A percentile compares a stretch with the other conserved stretches of the same genome.
Evolutionary conservation across 2,113 vertebrate genomes (phyloP).

Genomic region (Xiphophorus couchianus): DNA sequence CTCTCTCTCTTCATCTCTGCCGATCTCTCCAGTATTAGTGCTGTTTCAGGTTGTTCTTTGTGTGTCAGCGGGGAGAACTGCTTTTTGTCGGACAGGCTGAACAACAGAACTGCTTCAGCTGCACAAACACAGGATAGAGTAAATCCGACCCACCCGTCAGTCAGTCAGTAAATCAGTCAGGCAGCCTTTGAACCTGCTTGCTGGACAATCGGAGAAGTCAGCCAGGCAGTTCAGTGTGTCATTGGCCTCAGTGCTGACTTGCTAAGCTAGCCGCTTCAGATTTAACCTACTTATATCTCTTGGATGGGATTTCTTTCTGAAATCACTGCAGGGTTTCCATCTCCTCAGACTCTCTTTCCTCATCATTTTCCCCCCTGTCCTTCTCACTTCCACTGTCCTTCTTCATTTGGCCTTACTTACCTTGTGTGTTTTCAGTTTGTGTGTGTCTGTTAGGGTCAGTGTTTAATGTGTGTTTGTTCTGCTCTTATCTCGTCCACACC

Average conservation of each 20-base stretch:
- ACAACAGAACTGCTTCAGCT: constrained; percentile 78
- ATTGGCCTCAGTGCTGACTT: constrained; percentile 65
- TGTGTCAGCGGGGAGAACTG: constrained; percentile 56
- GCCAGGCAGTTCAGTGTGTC: constrained; percentile 65
- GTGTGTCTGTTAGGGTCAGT: constrained; percentile 53
- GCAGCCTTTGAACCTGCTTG: constrained; percentile 57
- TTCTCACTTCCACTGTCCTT: constrained; percentile 7
- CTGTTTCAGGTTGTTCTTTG: constrained; percentile 79
- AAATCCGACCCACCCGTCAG: constrained; percentile 64
- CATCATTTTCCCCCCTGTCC: neutral
- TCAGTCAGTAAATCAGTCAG: constrained; percentile 62
- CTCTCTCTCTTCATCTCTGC: constrained; percentile 32
- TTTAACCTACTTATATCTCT: constrained; percentile 68
- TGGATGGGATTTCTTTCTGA: constrained; percentile 31
- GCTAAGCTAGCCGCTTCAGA: constrained; percentile 66
- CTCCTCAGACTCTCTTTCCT: constrained; percentile 9
- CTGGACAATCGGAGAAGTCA: constrained; percentile 68
- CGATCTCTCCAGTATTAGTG: constrained; percentile 62
- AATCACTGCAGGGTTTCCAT: constrained; percentile 33
- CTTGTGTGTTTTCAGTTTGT: constrained; percentile 29
- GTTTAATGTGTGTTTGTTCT: constrained; percentile 74
- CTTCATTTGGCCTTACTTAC: constrained; percentile 59
- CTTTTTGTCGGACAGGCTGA: constrained; percentile 62
- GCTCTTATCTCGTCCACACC: constrained; percentile 77
- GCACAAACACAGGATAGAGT: constrained; percentile 70